Percentiles rank a stretch among this genome's conserved stretches.
Evolutionary conservation across 2,888 invertebrate genomes (phyloP).

Genomic region (Torymus auratus): DNA sequence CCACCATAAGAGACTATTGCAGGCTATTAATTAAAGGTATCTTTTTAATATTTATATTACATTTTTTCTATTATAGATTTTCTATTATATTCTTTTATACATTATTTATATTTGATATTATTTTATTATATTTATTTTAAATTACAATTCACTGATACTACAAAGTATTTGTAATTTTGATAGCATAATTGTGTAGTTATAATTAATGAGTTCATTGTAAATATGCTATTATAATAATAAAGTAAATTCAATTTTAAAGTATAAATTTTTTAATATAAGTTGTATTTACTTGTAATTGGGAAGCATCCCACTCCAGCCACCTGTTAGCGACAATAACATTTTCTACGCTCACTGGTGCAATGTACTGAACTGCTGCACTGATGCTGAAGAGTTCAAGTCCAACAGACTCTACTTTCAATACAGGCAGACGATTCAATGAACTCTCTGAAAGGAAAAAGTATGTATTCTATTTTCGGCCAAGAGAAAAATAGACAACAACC

Average conservation of each 20-base stretch:
- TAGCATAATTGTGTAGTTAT: too few species aligned
- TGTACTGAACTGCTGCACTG: conserved; percentile 83
- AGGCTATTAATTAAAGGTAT: conserved; percentile 73
- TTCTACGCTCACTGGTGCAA: conserved; percentile 79
- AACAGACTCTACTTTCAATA: conserved; percentile 81
- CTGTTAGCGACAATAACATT: conserved; percentile 68
- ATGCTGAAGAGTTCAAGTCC: conserved; percentile 83
- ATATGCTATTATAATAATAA: not conserved
- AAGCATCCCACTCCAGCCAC: conserved; percentile 77
- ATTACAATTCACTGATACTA: too few species aligned
- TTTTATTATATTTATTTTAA: too few species aligned
- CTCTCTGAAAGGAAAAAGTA: conserved; percentile 74
- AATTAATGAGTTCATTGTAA: too few species aligned
- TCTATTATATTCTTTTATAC: too few species aligned
- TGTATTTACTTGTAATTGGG: conserved; percentile 74
- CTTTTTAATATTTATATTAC: too few species aligned
- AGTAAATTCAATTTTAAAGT: not conserved
- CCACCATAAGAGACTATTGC: conserved; percentile 79
- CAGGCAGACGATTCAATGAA: conserved; percentile 81
- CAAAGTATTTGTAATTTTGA: too few species aligned
- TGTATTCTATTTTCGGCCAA: not conserved
- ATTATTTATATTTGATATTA: too few species aligned
- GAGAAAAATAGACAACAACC: not conserved
- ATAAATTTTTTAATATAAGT: not conserved
- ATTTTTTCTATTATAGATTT: too few species aligned